Evolutionary conservation across 1,140 invertebrate species (phyloP).

Genomic region (Eurytemora carolleeae): DNA sequence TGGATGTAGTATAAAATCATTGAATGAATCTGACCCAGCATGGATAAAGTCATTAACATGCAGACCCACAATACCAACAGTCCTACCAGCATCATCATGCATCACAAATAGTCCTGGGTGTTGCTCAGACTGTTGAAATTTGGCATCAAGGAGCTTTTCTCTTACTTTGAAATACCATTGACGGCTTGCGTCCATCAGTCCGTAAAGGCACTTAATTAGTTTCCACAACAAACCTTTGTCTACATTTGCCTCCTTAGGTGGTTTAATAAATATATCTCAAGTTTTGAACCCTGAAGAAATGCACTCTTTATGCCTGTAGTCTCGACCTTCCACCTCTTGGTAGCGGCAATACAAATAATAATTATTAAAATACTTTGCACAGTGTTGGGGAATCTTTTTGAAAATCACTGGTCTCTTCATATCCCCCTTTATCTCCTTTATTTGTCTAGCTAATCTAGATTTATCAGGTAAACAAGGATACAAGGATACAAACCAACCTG

Average conservation of each 20-base stretch:
- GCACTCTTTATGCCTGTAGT: neutral
- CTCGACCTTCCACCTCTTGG: neutral
- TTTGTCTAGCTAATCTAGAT: no score
- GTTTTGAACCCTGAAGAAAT: neutral
- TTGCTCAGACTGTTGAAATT: neutral
- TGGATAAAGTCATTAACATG: neutral
- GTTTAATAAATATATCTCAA: neutral
- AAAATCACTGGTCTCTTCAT: no score
- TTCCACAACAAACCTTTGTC: neutral
- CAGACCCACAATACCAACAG: neutral
- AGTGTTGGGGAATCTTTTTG: neutral
- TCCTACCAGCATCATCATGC: neutral
- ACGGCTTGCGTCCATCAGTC: neutral
- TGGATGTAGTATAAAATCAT: neutral
- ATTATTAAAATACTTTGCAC: neutral
- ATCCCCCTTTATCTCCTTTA: no score
- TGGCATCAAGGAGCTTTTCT: neutral
- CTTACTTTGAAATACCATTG: neutral
- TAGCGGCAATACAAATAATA: neutral
- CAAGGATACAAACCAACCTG: no score
- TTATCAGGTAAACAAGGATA: no score
- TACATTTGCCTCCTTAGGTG: neutral
- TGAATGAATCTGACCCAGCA: neutral
- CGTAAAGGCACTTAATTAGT: neutral
- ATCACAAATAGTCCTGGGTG: neutral